Conservation (phyloP, 1,140 invertebrate species). For the Euglossa dilemma region DNA sequence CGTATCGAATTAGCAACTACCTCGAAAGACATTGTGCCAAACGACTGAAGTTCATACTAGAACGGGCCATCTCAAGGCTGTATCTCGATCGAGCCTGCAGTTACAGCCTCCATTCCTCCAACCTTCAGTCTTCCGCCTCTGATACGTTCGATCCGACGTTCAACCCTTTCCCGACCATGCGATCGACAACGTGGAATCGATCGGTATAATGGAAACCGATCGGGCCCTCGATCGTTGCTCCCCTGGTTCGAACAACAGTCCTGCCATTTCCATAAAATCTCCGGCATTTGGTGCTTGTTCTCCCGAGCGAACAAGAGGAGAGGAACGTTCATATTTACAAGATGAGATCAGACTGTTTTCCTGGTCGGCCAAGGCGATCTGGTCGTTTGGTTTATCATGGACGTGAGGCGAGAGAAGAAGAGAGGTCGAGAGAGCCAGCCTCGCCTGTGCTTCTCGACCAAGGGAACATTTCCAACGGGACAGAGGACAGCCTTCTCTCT, state of each 20-base stretch:
- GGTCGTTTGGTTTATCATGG: slow-evolving; percentile 28
- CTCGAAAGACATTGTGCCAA: too few species aligned
- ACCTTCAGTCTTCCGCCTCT: too few species aligned
- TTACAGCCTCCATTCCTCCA: neutral
- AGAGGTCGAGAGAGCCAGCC: neutral
- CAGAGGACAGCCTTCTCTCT: neutral
- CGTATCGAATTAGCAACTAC: too few species aligned
- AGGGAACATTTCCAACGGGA: slow-evolving; percentile 28
- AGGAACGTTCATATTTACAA: slow-evolving; percentile 66
- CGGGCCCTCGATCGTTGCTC: neutral
- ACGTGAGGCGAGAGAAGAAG: neutral
- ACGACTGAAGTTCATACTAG: too few species aligned
- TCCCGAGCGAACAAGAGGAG: slow-evolving; percentile 25
- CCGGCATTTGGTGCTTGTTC: slow-evolving; percentile 22
- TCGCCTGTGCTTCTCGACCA: slow-evolving; percentile 31
- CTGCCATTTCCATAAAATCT: slow-evolving; percentile 31
- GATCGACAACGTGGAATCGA: neutral
- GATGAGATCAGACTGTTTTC: slow-evolving; percentile 69
- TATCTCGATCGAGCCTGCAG: neutral
- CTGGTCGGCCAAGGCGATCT: slow-evolving; percentile 66
- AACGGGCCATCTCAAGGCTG: too few species aligned
- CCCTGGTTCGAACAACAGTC: neutral
- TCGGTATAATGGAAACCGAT: neutral
- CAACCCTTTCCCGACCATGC: neutral
- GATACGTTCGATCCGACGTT: neutral